A percentile compares a stretch with the other conserved stretches of the same genome.
Conservation (phyloP, 2,888 invertebrate genomes). For the Noctua janthina region DNA sequence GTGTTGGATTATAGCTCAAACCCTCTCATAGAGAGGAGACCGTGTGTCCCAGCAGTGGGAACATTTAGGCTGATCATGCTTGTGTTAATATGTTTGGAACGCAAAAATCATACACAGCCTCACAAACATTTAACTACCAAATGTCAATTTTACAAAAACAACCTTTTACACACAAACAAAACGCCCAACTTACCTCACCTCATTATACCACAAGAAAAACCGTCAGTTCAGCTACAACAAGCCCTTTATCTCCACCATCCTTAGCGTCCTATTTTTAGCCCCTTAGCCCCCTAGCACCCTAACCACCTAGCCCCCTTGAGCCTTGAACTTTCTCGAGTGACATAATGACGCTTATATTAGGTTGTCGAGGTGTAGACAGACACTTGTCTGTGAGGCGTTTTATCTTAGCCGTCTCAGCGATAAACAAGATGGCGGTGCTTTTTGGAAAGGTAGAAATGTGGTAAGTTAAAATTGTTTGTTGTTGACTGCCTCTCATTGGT, state of each 20-base stretch:
- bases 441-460: slow-evolving; percentile 4
- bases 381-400: slow-evolving; percentile 25
- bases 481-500: background rate
- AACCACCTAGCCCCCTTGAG: slow-evolving; percentile 5
- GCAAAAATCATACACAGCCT: background rate
- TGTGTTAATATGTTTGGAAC: background rate
- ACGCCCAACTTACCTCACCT: background rate
- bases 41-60: too few species aligned
- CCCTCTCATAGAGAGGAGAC: too few species aligned
- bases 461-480: background rate
- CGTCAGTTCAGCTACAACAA: slow-evolving; percentile 23
- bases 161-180: background rate
- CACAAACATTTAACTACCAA: background rate
- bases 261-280: slow-evolving; percentile 30
- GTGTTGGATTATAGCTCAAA: too few species aligned
- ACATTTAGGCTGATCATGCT: too few species aligned
- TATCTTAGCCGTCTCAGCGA: slow-evolving; percentile 25
- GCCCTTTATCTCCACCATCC: slow-evolving; percentile 7
- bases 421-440: slow-evolving; percentile 11
- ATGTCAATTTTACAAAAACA: background rate
- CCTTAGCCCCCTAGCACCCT: background rate
- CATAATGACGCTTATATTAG: slow-evolving; percentile 45
- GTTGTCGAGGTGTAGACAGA: slow-evolving; percentile 17
- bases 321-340: slow-evolving; percentile 47
- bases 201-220: slow-evolving; percentile 26